Conservation (phyloP, 2,888 invertebrate species). For the Polyommatus iphigenia region DNA sequence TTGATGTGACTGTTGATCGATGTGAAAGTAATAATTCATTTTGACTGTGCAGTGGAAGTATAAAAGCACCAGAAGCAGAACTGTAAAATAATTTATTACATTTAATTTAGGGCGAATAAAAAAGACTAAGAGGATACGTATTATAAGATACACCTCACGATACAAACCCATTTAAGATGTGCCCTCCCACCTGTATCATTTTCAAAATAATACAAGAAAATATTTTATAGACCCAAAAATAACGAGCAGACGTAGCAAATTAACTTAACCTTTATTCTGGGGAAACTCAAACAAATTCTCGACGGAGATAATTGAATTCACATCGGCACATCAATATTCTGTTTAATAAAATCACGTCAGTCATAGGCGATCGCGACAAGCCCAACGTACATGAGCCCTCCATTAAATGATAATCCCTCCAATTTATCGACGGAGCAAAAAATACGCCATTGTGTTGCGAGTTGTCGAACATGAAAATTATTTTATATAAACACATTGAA, state of each 20-base stretch:
- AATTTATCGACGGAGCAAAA: constrained; percentile 77
- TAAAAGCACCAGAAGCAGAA: not conserved
- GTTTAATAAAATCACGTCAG: constrained; percentile 78
- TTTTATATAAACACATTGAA: constrained; percentile 80
- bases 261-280: constrained; percentile 15
- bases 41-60: not conserved
- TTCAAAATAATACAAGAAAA: not conserved
- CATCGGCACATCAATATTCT: constrained; percentile 61
- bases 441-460: constrained; percentile 74
- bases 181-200: not conserved
- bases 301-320: constrained; percentile 35
- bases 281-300: constrained; percentile 24
- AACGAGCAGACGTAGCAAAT: not conserved
- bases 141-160: not conserved
- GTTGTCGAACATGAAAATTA: constrained; percentile 80
- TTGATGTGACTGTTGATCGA: not conserved
- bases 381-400: constrained; percentile 78
- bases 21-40: constrained; percentile 9
- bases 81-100: not conserved
- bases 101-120: too few relatives aligned
- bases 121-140: too few relatives aligned
- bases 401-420: constrained; percentile 80
- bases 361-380: constrained; percentile 75
- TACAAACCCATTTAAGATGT: not conserved
- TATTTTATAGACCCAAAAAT: not conserved